phyloP scores from a whole-genome alignment of 2,797 vertebrate genomes.

The Platyrinchus mystaceus region DNA sequence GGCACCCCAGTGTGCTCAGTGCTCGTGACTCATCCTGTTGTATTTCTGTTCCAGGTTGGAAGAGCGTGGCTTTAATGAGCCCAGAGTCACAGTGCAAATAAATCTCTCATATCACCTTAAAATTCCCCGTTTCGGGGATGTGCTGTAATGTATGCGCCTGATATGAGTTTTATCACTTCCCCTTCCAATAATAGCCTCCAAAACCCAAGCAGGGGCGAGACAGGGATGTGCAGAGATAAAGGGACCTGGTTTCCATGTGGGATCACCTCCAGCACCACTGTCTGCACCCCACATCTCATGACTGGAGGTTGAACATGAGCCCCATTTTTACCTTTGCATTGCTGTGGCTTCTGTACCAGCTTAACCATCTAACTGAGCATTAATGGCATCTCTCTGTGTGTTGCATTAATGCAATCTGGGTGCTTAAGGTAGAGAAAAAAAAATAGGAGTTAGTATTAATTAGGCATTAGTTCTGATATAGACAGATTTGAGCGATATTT shows the following conservation, averaged over 20 bases:
- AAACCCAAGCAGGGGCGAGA: not conserved
- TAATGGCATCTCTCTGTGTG: not conserved
- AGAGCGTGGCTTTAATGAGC: not conserved
- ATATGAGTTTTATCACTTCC: not conserved
- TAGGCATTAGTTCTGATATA: not conserved
- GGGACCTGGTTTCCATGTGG: not conserved
- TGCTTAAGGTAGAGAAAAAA: not conserved
- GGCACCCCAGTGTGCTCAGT: accelerated
- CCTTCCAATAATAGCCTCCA: not conserved
- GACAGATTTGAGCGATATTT: not conserved
- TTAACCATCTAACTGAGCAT: not conserved
- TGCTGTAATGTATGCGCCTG: not conserved
- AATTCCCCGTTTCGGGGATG: not conserved
- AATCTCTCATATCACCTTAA: not conserved
- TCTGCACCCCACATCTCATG: accelerated
- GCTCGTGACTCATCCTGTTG: not conserved
- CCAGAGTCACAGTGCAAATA: not conserved
- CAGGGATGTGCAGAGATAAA: not conserved
- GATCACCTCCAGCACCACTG: not conserved
- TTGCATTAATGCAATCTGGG: not conserved
- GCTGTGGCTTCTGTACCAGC: not conserved
- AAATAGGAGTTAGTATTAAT: not conserved
- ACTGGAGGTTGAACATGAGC: accelerated
- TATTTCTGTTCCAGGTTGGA: not conserved
- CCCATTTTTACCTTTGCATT: not conserved